Evolutionary conservation across 2,113 vertebrate species (phyloP).

Genomic region (Elanoides forficatus): DNA sequence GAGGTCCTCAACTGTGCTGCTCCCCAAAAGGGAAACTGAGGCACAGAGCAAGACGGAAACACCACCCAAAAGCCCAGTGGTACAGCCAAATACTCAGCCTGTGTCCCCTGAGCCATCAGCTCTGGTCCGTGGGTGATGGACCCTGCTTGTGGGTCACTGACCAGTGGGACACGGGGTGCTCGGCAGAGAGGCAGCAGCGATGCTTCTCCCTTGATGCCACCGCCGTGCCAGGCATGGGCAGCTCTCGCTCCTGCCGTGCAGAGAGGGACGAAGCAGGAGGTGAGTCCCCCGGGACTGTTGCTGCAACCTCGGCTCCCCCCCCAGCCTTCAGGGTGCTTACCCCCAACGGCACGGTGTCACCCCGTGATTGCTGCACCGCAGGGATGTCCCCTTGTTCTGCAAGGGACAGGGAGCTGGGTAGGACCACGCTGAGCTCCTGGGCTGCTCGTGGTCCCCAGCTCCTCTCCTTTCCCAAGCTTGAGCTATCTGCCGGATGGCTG

Average conservation of each 20-base stretch:
- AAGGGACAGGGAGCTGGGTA: not conserved
- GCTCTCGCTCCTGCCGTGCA: not conserved
- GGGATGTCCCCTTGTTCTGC: not conserved
- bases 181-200: too few species aligned
- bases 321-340: not conserved
- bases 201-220: not conserved
- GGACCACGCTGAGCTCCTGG: not conserved
- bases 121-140: not conserved
- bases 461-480: not conserved
- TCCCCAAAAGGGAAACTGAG: not conserved
- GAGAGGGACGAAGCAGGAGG: not conserved
- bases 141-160: too few species aligned
- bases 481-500: not conserved
- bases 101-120: not conserved
- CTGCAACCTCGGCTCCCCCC: not conserved
- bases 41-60: not conserved
- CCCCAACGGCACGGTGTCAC: not conserved
- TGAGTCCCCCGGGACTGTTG: rapidly evolving
- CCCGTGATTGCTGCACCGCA: too few species aligned
- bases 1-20: rapidly evolving
- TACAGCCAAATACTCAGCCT: not conserved
- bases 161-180: not conserved
- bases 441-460: not conserved
- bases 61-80: not conserved
- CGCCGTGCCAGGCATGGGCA: not conserved